A percentile compares a stretch with the other conserved stretches of the same genome.
phyloP scores from a whole-genome alignment of 2,797 vertebrate species.

The Gallirallus australis region DNA sequence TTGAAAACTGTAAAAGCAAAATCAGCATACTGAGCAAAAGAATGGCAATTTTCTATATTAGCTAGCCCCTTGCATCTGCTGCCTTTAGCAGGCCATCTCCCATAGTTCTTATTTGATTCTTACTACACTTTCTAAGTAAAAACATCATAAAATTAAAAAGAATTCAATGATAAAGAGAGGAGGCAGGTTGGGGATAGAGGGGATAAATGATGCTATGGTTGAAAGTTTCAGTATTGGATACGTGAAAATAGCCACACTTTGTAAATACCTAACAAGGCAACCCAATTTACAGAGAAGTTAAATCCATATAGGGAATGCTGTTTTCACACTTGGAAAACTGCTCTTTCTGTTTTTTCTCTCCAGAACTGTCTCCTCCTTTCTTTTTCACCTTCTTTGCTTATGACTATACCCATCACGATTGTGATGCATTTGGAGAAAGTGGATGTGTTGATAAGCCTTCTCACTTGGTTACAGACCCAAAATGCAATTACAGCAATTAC shows the following conservation, averaged over 20 bases:
- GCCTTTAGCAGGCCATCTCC: background rate
- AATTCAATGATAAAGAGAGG: background rate
- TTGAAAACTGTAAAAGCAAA: background rate
- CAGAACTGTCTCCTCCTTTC: background rate
- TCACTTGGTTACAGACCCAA: background rate
- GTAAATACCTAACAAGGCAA: background rate
- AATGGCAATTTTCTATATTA: background rate
- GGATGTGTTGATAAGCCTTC: background rate
- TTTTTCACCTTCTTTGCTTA: background rate
- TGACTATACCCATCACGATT: background rate
- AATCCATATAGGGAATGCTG: background rate
- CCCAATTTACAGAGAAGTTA: background rate
- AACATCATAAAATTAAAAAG: background rate
- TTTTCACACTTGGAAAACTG: background rate
- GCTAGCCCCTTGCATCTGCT: background rate
- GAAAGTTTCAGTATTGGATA: background rate
- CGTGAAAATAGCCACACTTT: background rate
- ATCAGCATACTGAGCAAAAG: background rate
- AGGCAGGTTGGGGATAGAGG: background rate
- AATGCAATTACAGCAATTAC: conserved; percentile 15
- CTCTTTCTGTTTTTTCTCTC: background rate
- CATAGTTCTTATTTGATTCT: background rate
- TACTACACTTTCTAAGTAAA: background rate
- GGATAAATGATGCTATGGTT: background rate
- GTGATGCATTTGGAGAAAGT: background rate